Evolutionary conservation across 2,113 vertebrate genomes (phyloP), one percentile per base, ranked within the genome.

Genomic region (Carassius gibelio): DNA sequence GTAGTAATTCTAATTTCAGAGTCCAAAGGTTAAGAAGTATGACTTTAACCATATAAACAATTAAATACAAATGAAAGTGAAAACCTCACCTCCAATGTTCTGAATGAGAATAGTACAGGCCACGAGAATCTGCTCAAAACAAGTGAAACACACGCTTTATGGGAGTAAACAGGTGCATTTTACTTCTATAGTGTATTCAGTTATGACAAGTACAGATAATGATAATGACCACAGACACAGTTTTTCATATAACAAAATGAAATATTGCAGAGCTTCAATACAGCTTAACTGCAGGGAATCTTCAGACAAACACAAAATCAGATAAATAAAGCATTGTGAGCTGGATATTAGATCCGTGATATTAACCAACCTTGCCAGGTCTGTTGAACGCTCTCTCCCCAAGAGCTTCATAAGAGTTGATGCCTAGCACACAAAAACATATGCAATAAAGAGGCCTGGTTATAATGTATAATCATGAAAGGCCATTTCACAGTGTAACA

Each of bases 1-100:
- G 10, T 38, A 69, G 66, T 38, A 19, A 36, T 69, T 69, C 9
- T 17, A 21, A 21, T 2, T 8, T 30, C 1, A 76, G 6, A 36
- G 34, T 61, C 38, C 8, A 74, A 55, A 80, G 10, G 6, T 17
- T 10, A 66, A 26, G 11, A 30, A 19, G 9, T 26, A 15, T 48
- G 21, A 26, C 6, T 80, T 80, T 62, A 42, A 48, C 38, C 8
- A 11, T 34, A 4, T 76, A 21, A 76, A 34, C n/a, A 4, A 5
- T 4, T 36, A 34, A 34, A 55, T 50, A 34, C 7, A 48, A 57
- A 5, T 57, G 19, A 69, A 52, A 36, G 68, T 30, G 75, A 61
- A 85, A 59, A 71, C 1, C 97, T 97, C 96, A 99, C 98, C 98
- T 89, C 97, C 98, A 84, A 97, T 94, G 90, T 98, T 99, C 94